These are phyloP conservation scores for Acrobasis repandana DNA, from an alignment of 2,888 invertebrate genomes.

Conservation along the genomic window DNA sequence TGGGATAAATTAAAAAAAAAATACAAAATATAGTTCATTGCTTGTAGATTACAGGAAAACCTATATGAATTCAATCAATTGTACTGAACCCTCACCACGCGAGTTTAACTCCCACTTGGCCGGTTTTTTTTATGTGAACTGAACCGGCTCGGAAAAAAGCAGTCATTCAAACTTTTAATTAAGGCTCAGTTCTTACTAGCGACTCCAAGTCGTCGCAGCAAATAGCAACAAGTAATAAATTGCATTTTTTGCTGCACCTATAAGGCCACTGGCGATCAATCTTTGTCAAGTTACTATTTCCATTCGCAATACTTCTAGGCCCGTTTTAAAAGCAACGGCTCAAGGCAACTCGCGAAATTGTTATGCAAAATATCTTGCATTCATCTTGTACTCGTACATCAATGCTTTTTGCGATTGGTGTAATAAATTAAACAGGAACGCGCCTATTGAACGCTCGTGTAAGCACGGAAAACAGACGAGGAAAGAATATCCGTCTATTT, in stretches of 20 bases:
- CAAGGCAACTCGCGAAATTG: slow-evolving; percentile 65
- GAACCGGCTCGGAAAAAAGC: too few relatives aligned
- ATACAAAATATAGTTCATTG: too few relatives aligned
- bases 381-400: slow-evolving; percentile 44
- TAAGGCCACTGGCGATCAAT: slow-evolving; percentile 36
- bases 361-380: slow-evolving; percentile 64
- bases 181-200: not conserved
- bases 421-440: slow-evolving; percentile 22
- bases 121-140: too few relatives aligned
- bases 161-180: not conserved
- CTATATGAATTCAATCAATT: too few relatives aligned
- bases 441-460: not conserved
- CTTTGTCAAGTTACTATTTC: slow-evolving; percentile 36
- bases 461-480: not conserved
- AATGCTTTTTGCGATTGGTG: slow-evolving; percentile 35
- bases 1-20: too few relatives aligned
- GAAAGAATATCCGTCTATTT: not conserved
- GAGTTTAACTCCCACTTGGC: too few relatives aligned
- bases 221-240: slow-evolving; percentile 2
- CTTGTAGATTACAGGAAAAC: too few relatives aligned
- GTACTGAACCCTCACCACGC: too few relatives aligned
- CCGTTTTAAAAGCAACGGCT: slow-evolving; percentile 37
- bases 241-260: slow-evolving; percentile 9
- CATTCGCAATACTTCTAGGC: slow-evolving; percentile 29
- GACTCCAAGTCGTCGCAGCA: not conserved